phyloP scores from a whole-genome alignment of 2,113 vertebrate species.

The Pao palembangensis region DNA sequence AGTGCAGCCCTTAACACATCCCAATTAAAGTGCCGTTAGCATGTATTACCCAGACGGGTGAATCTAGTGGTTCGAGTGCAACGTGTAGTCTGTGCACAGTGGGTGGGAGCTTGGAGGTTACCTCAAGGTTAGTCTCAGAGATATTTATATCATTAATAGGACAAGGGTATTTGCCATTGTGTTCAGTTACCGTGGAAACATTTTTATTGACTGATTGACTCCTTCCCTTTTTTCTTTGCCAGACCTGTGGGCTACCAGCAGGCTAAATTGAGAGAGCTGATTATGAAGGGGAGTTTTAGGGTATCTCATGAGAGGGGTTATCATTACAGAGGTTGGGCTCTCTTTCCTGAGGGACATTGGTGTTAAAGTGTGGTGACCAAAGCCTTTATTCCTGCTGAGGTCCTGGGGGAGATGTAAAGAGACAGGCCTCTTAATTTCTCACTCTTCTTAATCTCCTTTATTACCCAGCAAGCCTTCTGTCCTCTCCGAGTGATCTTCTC shows the following conservation, averaged over 20 bases:
- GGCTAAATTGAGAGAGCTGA: slow-evolving; percentile 44
- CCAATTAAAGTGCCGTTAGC: slow-evolving; percentile 22
- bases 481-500: slow-evolving; percentile 47
- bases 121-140: slow-evolving; percentile 37
- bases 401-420: slow-evolving; percentile 26
- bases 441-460: slow-evolving; percentile 44
- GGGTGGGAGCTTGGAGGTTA: slow-evolving; percentile 41
- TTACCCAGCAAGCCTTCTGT: slow-evolving; percentile 44
- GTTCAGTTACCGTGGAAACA: slow-evolving; percentile 5
- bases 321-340: slow-evolving; percentile 45
- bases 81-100: slow-evolving; percentile 4
- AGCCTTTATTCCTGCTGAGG: slow-evolving; percentile 18
- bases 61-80: slow-evolving; percentile 20
- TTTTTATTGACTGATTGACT: slow-evolving; percentile 1
- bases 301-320: slow-evolving; percentile 46
- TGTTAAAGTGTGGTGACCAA: slow-evolving; percentile 30
- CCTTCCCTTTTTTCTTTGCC: neutral
- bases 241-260: slow-evolving; percentile 34
- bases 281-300: slow-evolving; percentile 50
- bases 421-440: slow-evolving; percentile 21
- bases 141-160: slow-evolving; percentile 14
- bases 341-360: slow-evolving; percentile 23
- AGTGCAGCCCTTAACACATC: slow-evolving; percentile 27
- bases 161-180: neutral
- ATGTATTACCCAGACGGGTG: neutral